phyloP scores from a whole-genome alignment of 2,797 vertebrate species.

The Dendrocincla tyrannina region DNA sequence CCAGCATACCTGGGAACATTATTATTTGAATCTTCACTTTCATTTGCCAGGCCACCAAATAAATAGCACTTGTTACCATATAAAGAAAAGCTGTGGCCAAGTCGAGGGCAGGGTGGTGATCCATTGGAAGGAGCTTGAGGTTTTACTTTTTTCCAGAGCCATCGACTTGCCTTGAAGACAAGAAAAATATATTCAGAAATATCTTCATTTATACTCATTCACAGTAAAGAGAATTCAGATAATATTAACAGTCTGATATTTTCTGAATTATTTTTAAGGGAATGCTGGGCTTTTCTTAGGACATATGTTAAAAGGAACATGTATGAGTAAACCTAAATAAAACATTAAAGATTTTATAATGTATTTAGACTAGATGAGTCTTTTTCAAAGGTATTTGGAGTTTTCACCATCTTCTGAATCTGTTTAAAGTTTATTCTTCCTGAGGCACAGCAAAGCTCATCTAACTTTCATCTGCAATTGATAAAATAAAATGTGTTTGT shows the following conservation, averaged over 20 bases:
- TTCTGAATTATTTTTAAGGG: background rate
- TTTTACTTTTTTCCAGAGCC: constrained; percentile 98
- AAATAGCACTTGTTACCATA: constrained; percentile 94
- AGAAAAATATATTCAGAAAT: constrained; percentile 15
- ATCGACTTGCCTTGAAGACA: constrained; percentile 88
- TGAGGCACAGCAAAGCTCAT: background rate
- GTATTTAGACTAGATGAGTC: background rate
- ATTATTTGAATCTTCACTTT: constrained; percentile 94
- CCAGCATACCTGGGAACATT: constrained; percentile 88
- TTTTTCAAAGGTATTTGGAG: background rate
- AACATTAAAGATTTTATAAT: background rate
- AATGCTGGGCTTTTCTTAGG: background rate
- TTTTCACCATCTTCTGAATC: background rate
- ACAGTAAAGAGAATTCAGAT: background rate
- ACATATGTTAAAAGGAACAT: background rate
- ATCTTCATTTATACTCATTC: background rate
- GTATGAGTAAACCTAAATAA: background rate
- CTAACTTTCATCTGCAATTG: background rate
- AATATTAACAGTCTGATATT: background rate
- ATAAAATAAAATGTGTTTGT: background rate
- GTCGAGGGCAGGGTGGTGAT: constrained; percentile 87
- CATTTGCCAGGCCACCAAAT: constrained; percentile 95
- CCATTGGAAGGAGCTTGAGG: constrained; percentile 86
- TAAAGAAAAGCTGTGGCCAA: constrained; percentile 95
- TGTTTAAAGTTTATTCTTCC: background rate